Base-by-base conservation (phyloP, 2,797 vertebrate genomes). In the Microcaecilia unicolor region DNA sequence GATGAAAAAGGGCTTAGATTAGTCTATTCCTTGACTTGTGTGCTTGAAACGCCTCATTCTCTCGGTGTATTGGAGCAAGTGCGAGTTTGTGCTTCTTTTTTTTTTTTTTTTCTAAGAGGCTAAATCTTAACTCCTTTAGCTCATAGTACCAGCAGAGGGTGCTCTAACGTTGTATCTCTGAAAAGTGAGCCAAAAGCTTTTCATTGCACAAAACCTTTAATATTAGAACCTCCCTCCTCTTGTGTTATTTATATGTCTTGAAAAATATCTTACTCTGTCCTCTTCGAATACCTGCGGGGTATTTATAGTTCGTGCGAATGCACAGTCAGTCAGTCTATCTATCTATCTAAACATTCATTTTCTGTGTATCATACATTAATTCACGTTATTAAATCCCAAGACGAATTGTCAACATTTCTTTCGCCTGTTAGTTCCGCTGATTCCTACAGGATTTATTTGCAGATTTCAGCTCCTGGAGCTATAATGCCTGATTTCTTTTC, bases 81-180 rank as follows among this genome's bases (percentile, higher is more conserved):
- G 30, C 32, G n/a, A 15, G 13, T 4, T 4, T 4, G 13, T 5
- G 10, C 22, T 19, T 15, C 25, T 20, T 25, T 2, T 21, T 20
- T 4, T 37, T 3, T 3, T 10, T 10, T n/a, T n/a, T n/a, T n/a
- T n/a, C n/a, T n/a, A n/a, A n/a, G 9, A 35, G n/a, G n/a, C n/a
- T n/a, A n/a, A n/a, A n/a, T n/a, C n/a, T n/a, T n/a, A n/a, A n/a
- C n/a, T n/a, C n/a, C n/a, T n/a, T n/a, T n/a, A n/a, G n/a, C n/a
- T n/a, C n/a, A n/a, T n/a, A n/a, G 28, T 28, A 2, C 76, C 92
- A 87, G 88, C 81, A 92, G 91, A 88, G 88, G 89, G 87, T 86
- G 87, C 89, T 85, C 84, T 73, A 71, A 76, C 56, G 87, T 87
- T 84, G 72, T 49, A 65, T 60, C 70, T 78, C 22, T 4, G 13